Evolutionary conservation across 2,888 invertebrate species (phyloP).

Genomic region (Dryadula phaetusa): DNA sequence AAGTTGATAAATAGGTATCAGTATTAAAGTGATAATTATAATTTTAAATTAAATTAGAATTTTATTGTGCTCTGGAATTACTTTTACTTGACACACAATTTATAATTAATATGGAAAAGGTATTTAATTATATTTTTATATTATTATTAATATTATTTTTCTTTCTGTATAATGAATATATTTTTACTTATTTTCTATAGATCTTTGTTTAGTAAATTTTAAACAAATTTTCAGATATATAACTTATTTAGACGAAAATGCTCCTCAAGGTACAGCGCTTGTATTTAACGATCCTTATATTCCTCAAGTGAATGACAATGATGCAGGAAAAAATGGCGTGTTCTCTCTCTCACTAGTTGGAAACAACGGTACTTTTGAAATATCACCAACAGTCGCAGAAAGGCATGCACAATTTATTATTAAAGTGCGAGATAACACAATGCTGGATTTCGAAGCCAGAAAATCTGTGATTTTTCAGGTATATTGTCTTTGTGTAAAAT

Average conservation of each 20-base stretch:
- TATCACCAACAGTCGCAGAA: constrained; percentile 92
- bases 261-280: constrained; percentile 91
- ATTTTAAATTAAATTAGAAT: too few species aligned
- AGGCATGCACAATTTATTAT: constrained; percentile 91
- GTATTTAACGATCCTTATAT: constrained; percentile 89
- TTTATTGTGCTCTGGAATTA: too few species aligned
- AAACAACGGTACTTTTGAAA: constrained; percentile 95
- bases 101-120: too few species aligned
- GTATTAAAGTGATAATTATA: too few species aligned
- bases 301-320: constrained; percentile 89
- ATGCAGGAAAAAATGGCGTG: constrained; percentile 92
- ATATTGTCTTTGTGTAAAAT: constrained; percentile 41
- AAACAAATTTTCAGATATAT: constrained; percentile 85
- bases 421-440: constrained; percentile 90
- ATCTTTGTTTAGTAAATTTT: too few species aligned
- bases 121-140: too few species aligned
- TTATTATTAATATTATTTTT: too few species aligned
- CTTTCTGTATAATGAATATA: too few species aligned
- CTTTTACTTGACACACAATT: too few species aligned
- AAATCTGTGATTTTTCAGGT: constrained; percentile 91
- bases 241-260: constrained; percentile 91
- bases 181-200: too few species aligned
- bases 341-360: constrained; percentile 90
- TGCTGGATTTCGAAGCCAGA: constrained; percentile 93
- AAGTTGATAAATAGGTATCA: neutral